Percentiles rank a stretch among this genome's conserved stretches.
These are phyloP conservation scores for Oxycera nigricornis DNA, from an alignment of 2,888 invertebrate species.

Conservation along the genomic window DNA sequence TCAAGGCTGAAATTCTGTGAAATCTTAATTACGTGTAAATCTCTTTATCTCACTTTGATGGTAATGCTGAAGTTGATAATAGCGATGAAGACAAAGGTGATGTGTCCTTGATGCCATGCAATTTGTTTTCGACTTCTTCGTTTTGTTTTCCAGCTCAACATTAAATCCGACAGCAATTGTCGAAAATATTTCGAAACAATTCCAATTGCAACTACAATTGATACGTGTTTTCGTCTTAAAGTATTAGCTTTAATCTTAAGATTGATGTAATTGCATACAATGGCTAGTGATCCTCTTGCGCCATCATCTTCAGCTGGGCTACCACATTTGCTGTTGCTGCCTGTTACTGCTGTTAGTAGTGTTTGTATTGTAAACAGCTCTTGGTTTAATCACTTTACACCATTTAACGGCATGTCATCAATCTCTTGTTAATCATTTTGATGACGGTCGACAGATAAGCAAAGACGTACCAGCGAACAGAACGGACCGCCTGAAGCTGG, in stretches of 20 bases:
- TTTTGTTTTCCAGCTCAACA: too few relatives aligned
- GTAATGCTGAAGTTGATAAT: too few relatives aligned
- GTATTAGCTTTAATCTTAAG: constrained; percentile 6
- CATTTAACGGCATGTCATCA: constrained; percentile 10
- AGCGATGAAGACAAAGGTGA: too few relatives aligned
- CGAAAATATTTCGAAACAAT: not conserved
- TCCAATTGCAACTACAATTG: not conserved
- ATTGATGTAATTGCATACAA: not conserved
- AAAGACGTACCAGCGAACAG: not conserved
- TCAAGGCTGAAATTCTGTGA: too few relatives aligned
- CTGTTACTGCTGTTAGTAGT: not conserved
- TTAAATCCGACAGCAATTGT: too few relatives aligned
- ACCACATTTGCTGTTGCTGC: not conserved
- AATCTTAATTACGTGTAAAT: too few relatives aligned
- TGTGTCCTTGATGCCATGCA: too few relatives aligned
- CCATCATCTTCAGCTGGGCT: not conserved
- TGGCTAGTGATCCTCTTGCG: not conserved
- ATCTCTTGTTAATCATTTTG: constrained; percentile 18
- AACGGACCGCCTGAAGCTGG: constrained; percentile 1
- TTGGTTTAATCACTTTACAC: constrained; percentile 11
- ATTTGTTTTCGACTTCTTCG: too few relatives aligned
- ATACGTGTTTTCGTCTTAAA: not conserved
- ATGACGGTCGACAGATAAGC: constrained; percentile 5
- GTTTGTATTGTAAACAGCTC: not conserved
- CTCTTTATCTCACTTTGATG: too few relatives aligned